These are phyloP conservation scores for Montifringilla adamsi DNA, from an alignment of 2,113 vertebrate genomes.

Conservation along the genomic window DNA sequence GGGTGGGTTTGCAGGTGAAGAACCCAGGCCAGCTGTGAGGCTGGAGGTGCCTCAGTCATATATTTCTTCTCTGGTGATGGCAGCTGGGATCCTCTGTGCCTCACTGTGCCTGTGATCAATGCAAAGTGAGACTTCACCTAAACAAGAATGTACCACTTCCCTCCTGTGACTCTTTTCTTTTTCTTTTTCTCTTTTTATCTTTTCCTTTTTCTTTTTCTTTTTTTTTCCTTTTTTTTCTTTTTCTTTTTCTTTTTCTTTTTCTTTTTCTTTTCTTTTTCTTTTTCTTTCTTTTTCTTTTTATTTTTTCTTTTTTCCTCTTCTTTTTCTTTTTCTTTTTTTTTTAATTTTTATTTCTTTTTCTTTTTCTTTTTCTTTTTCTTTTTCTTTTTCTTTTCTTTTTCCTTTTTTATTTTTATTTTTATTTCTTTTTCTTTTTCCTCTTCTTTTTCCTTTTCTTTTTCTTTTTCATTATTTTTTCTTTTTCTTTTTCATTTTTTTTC, in stretches of 20 bases:
- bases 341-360: too few relatives aligned
- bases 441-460: background rate
- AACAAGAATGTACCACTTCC: background rate
- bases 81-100: background rate
- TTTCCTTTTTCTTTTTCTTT: rapidly evolving
- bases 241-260: too few relatives aligned
- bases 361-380: too few relatives aligned
- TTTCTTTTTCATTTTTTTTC: too few relatives aligned
- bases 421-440: too few relatives aligned
- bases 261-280: too few relatives aligned
- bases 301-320: too few relatives aligned
- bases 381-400: too few relatives aligned
- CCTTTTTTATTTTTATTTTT: too few relatives aligned
- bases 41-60: background rate
- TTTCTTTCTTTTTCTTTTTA: too few relatives aligned
- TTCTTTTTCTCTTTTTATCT: rapidly evolving
- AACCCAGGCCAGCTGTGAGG: rapidly evolving
- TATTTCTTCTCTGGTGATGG: background rate
- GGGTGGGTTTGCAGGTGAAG: background rate
- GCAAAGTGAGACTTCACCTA: background rate
- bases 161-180: background rate
- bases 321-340: background rate
- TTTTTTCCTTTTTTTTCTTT: background rate
- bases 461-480: too few relatives aligned
- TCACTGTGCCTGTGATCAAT: background rate